Percentiles rank a stretch among this genome's conserved stretches.
Evolutionary conservation across 2,113 vertebrate species (phyloP).

Genomic region (Fulmarus glacialis): DNA sequence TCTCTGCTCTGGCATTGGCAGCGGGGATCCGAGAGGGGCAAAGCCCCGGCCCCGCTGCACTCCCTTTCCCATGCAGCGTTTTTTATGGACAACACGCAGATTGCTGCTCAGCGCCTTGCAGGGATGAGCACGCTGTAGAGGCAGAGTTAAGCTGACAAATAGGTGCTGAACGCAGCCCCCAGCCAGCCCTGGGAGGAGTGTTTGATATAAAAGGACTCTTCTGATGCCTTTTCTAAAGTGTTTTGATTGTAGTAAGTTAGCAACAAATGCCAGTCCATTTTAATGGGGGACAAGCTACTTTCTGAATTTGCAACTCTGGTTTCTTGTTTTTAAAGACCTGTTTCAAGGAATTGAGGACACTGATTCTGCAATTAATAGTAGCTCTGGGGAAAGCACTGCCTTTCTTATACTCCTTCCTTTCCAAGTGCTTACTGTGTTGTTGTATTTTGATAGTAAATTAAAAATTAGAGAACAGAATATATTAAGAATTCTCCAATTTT

Average conservation of each 20-base stretch:
- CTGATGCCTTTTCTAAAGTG: not conserved
- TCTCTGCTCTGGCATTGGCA: not conserved
- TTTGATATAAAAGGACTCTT: not conserved
- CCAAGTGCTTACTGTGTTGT: not conserved
- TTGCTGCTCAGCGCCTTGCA: not conserved
- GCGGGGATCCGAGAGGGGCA: not conserved
- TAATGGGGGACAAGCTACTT: not conserved
- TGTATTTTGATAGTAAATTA: conserved; percentile 32
- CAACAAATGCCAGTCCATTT: not conserved
- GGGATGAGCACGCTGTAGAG: not conserved
- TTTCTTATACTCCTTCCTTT: not conserved
- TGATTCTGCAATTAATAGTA: not conserved
- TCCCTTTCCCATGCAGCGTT: not conserved
- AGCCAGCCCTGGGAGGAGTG: not conserved
- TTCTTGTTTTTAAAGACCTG: not conserved
- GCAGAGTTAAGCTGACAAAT: not conserved
- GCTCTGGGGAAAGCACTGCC: not conserved
- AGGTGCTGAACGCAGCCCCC: not conserved
- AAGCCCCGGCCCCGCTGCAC: not conserved
- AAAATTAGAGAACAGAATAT: not conserved
- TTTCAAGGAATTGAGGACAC: not conserved
- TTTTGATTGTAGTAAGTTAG: not conserved
- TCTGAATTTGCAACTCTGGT: not conserved
- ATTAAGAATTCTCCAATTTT: not conserved
- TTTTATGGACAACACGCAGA: rapidly evolving